These are phyloP conservation scores for Phacellophora camtschatica DNA, from an alignment of 30 jellyfish, hydroid and myxozoan genomes.

Conservation along the genomic window DNA sequence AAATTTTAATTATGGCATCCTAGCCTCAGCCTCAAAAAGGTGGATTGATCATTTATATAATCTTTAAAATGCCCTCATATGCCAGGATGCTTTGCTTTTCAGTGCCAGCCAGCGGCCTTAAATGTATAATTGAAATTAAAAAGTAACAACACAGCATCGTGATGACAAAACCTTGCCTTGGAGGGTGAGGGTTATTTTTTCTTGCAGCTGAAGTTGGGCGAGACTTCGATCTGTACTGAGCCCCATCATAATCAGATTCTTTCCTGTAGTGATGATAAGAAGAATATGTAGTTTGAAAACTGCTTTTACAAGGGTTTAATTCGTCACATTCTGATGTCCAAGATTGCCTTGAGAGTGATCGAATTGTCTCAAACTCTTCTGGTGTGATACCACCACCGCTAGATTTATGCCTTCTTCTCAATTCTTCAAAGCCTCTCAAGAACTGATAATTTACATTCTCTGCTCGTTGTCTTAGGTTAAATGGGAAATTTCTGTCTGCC, in stretches of 20 bases:
- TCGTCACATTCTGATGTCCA: conserved; percentile 68
- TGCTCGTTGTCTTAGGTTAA: conserved; percentile 1
- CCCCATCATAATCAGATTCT: conserved; percentile 20
- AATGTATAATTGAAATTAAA: no score
- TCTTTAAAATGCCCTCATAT: no score
- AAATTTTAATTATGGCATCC: no score
- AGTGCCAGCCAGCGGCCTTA: no score
- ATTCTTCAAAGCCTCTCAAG: conserved; percentile 45
- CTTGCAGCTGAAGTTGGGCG: conserved; percentile 74
- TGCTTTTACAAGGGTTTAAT: conserved; percentile 27
- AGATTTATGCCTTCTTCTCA: conserved; percentile 24
- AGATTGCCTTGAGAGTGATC: conserved; percentile 65
- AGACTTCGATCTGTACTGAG: conserved; percentile 40
- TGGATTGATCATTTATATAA: no score
- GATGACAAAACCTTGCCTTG: conserved; percentile 16
- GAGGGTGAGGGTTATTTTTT: conserved; percentile 71
- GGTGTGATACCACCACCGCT: conserved; percentile 65
- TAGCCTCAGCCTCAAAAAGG: no score
- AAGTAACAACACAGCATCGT: no score
- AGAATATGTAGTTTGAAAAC: conserved; percentile 54
- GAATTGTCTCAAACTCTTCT: conserved; percentile 44
- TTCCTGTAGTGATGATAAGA: conserved; percentile 37
- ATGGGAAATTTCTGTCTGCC: conserved; percentile 28
- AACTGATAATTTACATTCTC: conserved; percentile 18
- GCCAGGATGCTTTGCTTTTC: no score